Conservation (phyloP, 2,113 vertebrate species). For the Python bivittatus region DNA sequence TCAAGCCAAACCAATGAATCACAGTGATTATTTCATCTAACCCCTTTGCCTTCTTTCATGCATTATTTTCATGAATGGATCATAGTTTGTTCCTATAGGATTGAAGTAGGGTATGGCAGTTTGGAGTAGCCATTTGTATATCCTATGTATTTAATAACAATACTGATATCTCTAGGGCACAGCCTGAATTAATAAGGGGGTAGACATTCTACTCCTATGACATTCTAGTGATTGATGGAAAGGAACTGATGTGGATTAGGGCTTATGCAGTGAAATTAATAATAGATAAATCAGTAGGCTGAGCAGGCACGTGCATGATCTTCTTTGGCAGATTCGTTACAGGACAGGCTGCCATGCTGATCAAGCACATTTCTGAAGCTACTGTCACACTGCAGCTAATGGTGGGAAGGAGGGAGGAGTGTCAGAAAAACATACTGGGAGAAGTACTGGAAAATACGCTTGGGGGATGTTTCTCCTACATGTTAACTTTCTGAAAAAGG, state of each 20-base stretch:
- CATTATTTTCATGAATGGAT: background rate
- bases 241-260: background rate
- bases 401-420: no score
- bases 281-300: slow-evolving; percentile 18
- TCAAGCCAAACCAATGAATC: background rate
- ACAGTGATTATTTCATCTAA: background rate
- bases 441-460: background rate
- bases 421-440: background rate
- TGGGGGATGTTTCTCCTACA: background rate
- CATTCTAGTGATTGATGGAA: slow-evolving; percentile 24
- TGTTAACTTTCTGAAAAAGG: background rate
- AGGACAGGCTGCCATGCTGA: background rate
- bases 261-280: slow-evolving; percentile 26
- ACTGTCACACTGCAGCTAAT: background rate
- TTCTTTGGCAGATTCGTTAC: background rate
- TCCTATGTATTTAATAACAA: slow-evolving; percentile 6
- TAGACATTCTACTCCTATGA: background rate
- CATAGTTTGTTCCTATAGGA: background rate
- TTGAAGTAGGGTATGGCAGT: background rate
- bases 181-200: background rate
- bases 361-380: background rate
- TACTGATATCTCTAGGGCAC: background rate
- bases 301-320: background rate
- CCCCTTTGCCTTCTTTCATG: background rate
- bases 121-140: background rate